Conservation (phyloP, 1,140 invertebrate genomes). For the Drusus annulatus region DNA sequence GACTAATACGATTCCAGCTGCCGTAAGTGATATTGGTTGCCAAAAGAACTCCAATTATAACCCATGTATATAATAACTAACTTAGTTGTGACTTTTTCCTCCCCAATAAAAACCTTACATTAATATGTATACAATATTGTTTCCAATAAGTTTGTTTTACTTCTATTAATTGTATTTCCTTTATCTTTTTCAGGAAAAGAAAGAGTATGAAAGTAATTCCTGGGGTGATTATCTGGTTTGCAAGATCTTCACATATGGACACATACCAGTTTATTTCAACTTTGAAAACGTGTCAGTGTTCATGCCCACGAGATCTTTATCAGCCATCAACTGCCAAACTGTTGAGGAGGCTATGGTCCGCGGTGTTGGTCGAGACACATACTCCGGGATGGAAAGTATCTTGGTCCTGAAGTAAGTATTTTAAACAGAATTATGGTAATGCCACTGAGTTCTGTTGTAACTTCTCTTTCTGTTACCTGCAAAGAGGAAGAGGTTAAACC, state of each 20-base stretch:
- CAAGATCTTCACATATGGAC: constrained; percentile 37
- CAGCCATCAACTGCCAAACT: constrained; percentile 71
- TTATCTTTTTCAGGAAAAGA: neutral
- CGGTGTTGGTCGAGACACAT: neutral
- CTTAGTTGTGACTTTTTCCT: too few species aligned
- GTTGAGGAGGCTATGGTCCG: constrained; percentile 47
- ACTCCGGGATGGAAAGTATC: constrained; percentile 6
- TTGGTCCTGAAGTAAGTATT: constrained; percentile 13
- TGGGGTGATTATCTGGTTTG: constrained; percentile 12
- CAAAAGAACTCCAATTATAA: too few species aligned
- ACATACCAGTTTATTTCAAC: constrained; percentile 44
- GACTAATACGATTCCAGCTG: constrained; percentile 16
- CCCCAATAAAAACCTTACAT: too few species aligned
- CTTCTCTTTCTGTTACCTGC: too few species aligned
- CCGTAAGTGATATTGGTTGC: neutral
- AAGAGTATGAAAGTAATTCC: constrained; percentile 5
- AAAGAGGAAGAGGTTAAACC: too few species aligned
- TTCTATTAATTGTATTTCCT: too few species aligned
- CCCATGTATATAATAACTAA: too few species aligned
- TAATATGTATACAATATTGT: too few species aligned
- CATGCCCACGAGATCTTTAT: constrained; percentile 70
- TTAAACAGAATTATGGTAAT: neutral
- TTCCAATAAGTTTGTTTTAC: too few species aligned
- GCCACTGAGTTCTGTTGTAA: too few species aligned
- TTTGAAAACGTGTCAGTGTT: constrained; percentile 37